phyloP scores from a whole-genome alignment of 2,113 vertebrate genomes.

The Cranoglanis bouderius region DNA sequence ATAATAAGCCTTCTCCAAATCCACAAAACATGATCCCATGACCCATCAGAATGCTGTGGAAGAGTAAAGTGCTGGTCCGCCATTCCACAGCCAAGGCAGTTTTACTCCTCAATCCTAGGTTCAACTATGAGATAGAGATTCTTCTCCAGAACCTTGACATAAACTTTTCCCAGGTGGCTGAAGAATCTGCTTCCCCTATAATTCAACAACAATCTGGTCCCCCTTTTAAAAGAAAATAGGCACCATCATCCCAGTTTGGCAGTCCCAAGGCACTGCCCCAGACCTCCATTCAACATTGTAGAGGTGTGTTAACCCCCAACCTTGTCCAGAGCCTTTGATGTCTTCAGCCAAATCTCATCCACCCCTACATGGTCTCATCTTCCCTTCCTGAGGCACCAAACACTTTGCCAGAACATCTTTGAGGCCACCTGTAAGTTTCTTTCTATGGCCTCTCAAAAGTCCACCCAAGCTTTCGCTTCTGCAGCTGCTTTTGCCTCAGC shows the following conservation, averaged over 20 bases:
- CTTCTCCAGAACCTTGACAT: background rate
- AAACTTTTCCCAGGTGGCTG: background rate
- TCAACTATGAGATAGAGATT: background rate
- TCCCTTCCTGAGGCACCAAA: background rate
- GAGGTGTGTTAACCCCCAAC: background rate
- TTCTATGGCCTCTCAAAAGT: background rate
- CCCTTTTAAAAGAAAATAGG: background rate
- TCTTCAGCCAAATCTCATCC: background rate
- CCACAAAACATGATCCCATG: constrained; percentile 2
- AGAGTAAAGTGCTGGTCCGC: background rate
- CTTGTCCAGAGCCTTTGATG: background rate
- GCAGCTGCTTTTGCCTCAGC: background rate
- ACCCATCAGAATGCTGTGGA: background rate
- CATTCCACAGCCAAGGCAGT: background rate
- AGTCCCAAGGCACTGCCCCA: background rate
- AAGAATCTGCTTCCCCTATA: too few species aligned
- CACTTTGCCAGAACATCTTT: background rate
- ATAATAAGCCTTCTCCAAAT: background rate
- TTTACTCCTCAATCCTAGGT: background rate
- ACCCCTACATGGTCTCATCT: background rate
- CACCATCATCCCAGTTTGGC: background rate
- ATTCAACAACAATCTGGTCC: background rate
- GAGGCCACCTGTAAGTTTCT: background rate
- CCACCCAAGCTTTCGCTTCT: background rate
- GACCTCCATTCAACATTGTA: background rate